Conservation (phyloP, 2,888 invertebrate genomes). For the Rhamphomyia laevipes region DNA sequence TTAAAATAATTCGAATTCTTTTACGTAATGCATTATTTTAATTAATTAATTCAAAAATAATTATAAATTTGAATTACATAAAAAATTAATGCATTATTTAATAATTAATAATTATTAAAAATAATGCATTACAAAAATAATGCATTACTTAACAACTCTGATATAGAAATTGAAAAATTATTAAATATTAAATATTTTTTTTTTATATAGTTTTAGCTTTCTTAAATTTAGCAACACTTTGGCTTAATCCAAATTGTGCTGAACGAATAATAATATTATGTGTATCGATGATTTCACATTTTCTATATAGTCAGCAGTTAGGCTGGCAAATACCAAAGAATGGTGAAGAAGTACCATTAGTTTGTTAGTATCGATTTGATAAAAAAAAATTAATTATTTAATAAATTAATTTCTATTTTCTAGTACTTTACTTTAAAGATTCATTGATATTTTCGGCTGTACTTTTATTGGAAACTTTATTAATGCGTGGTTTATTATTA, state of each 20-base stretch:
- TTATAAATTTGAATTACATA: background rate
- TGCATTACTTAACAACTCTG: background rate
- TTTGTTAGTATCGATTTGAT: conserved; percentile 35
- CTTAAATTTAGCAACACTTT: conserved; percentile 45
- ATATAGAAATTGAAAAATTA: too few relatives aligned
- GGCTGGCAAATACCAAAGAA: conserved; percentile 48
- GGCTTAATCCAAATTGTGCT: conserved; percentile 44
- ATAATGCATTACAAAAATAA: background rate
- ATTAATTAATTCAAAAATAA: too few relatives aligned
- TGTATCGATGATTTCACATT: conserved; percentile 50
- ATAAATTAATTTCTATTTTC: conserved; percentile 4
- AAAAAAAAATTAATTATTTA: conserved; percentile 2
- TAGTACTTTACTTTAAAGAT: conserved; percentile 18
- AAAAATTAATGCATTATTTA: too few relatives aligned
- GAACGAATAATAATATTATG: conserved; percentile 45
- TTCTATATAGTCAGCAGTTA: conserved; percentile 46
- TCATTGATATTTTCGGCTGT: conserved; percentile 15
- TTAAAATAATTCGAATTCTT: too few relatives aligned
- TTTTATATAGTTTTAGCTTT: conserved; percentile 40
- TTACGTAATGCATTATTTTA: too few relatives aligned
- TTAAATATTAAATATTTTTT: too few relatives aligned
- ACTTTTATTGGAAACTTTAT: conserved; percentile 13
- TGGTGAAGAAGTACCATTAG: conserved; percentile 46
- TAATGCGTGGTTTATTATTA: conserved; percentile 9
- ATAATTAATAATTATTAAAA: background rate